A percentile compares a stretch with the other conserved stretches of the same genome.
Conservation (phyloP, 2,797 vertebrate genomes). For the Manis crassicaudata region DNA sequence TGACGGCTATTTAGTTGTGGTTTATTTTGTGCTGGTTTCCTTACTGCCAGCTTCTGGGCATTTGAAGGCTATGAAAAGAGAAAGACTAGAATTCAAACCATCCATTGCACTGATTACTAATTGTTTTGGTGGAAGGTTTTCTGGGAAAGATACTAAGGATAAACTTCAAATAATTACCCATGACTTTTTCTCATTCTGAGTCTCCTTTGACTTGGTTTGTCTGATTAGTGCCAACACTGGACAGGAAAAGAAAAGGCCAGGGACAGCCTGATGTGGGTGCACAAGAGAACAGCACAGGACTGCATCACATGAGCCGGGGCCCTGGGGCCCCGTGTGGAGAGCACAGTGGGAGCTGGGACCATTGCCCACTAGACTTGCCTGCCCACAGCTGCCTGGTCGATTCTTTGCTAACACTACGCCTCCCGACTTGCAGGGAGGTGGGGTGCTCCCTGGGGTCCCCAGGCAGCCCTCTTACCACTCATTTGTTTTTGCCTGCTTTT, state of each 20-base stretch:
- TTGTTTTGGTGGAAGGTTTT: not conserved
- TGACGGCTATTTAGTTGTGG: not conserved
- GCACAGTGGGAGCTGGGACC: not conserved
- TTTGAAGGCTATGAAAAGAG: not conserved
- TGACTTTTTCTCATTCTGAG: not conserved
- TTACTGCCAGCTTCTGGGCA: not conserved
- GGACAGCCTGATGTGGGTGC: not conserved
- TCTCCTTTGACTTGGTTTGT: not conserved
- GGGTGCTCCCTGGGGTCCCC: not conserved
- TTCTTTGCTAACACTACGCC: fast-evolving
- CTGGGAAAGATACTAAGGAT: not conserved
- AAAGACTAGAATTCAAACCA: not conserved
- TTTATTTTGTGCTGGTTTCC: not conserved
- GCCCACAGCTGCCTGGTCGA: fast-evolving
- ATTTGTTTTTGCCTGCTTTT: not conserved
- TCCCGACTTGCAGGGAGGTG: not conserved
- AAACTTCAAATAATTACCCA: not conserved
- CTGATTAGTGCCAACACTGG: not conserved
- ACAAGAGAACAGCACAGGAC: not conserved
- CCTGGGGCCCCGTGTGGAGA: fast-evolving
- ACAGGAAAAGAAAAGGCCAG: not conserved
- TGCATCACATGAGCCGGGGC: fast-evolving
- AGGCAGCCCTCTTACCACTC: not conserved
- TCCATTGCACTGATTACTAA: not conserved
- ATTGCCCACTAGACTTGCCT: fast-evolving